Evolutionary conservation across 1,140 invertebrate species (phyloP).

Genomic region (Onthophagus taurus): DNA sequence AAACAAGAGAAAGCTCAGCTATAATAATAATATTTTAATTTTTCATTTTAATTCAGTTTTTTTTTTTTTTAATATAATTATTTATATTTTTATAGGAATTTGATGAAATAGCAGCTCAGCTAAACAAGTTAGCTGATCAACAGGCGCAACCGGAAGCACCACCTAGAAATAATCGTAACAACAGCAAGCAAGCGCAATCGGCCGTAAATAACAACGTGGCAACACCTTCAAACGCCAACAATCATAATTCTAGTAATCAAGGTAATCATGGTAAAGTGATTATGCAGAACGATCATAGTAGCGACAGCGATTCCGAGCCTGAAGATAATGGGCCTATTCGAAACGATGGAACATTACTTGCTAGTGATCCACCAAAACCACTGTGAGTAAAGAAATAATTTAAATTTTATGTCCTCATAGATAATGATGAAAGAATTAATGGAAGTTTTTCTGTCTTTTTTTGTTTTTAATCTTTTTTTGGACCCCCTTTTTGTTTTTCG

Average conservation of each 20-base stretch:
- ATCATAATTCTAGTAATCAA: constrained; percentile 18
- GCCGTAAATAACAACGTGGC: constrained; percentile 30
- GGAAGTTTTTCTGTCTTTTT: neutral
- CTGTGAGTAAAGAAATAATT: constrained; percentile 61
- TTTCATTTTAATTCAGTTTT: neutral
- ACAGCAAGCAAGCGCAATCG: constrained; percentile 28
- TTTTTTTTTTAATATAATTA: constrained; percentile 13
- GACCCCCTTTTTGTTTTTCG: constrained; percentile 31
- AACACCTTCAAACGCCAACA: constrained; percentile 22
- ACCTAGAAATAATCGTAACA: constrained; percentile 43
- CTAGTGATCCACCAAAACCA: constrained; percentile 92
- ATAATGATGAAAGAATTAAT: too few relatives aligned
- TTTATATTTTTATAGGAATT: constrained; percentile 57
- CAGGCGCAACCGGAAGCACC: constrained; percentile 48
- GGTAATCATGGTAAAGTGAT: constrained; percentile 22
- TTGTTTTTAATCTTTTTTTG: neutral
- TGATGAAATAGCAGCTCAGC: constrained; percentile 84
- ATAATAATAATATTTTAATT: neutral
- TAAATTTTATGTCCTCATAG: neutral
- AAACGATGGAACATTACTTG: constrained; percentile 88
- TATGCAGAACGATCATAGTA: constrained; percentile 51
- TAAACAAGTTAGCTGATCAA: constrained; percentile 79
- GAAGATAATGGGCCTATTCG: constrained; percentile 57
- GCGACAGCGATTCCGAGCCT: constrained; percentile 55
- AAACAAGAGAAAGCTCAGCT: neutral